Evolutionary conservation across 2,113 vertebrate species (phyloP), one percentile per base, ranked within the genome.

Genomic region (Saccopteryx leptura): DNA sequence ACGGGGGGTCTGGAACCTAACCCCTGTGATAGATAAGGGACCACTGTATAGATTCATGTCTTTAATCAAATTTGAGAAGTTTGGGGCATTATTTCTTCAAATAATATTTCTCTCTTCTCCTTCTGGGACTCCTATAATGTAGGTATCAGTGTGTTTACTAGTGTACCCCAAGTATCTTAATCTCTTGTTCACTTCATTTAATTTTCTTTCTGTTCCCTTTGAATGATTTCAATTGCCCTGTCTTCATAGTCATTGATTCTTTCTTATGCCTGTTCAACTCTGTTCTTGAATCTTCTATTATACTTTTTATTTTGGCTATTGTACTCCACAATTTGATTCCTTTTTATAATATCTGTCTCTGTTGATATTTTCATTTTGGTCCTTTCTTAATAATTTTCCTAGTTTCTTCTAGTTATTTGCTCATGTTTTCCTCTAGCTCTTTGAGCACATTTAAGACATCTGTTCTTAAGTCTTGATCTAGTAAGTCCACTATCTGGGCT

Each of bases 281-380:
- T 80, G 85, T 19, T 74, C 17, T 60, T 74, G 85, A 60, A 48
- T 39, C 17, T 39, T 87, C 24, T 60, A 19, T 17, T 72, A 18
- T 60, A 31, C 75, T 75, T 88, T 74, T 74, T 28, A 88, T 71
- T 61, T 74, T 12, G 31, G 24, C 46, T 56, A 13, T 54, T 80
- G 13, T 69, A 80, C 33, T 24, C 52, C 88, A 90, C 52, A 80
- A 69, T 90, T 58, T 71, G 19, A 90, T 90, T 81, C 65, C 65
- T 71, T 81, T 90, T 60, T 80, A 60, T 48, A 81, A 48, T 71
- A 58, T 69, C 88, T 88, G 0, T 18, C 14, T 69, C 31, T 60
- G 61, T 68, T 68, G 50, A 33, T 46, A 46, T 46, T 66, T 90
- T 79, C 17, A 66, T 56, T 48, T 80, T 90, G 19, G 28, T 48